Evolutionary conservation across 2,888 invertebrate species (phyloP).

Genomic region (Drosophila maculinotata): DNA sequence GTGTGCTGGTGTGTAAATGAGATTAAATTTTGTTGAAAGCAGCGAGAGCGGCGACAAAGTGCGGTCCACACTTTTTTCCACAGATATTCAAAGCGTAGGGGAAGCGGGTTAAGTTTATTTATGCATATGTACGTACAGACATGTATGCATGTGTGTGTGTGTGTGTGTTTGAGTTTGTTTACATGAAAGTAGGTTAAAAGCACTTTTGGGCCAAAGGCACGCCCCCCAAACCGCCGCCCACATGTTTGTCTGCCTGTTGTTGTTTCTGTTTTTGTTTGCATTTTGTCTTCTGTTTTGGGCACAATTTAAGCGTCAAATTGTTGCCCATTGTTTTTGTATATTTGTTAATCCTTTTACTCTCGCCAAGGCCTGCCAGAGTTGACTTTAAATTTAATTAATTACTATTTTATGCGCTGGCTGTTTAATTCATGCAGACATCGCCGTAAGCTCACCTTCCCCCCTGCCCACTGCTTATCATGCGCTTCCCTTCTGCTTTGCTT

Average conservation of each 20-base stretch:
- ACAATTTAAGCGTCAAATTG: constrained; percentile 74
- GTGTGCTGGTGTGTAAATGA: constrained; percentile 68
- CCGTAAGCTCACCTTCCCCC: too few species aligned
- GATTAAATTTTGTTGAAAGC: constrained; percentile 81
- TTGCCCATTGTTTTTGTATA: constrained; percentile 66
- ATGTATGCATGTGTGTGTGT: constrained; percentile 1
- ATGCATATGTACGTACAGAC: constrained; percentile 59
- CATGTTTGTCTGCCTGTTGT: constrained; percentile 23
- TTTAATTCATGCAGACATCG: constrained; percentile 46
- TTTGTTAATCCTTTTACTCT: constrained; percentile 65
- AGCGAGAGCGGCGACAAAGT: constrained; percentile 62
- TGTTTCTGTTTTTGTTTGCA: constrained; percentile 59
- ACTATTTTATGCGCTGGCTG: constrained; percentile 70
- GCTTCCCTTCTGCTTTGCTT: constrained; percentile 48
- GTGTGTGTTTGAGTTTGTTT: constrained; percentile 45
- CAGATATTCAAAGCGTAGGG: constrained; percentile 45
- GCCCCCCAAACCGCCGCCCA: constrained; percentile 21
- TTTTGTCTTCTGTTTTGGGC: constrained; percentile 72
- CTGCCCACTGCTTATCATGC: not conserved
- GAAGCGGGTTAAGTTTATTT: constrained; percentile 66
- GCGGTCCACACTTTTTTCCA: constrained; percentile 56
- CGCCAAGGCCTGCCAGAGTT: constrained; percentile 27
- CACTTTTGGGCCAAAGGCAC: constrained; percentile 70
- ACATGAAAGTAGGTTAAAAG: constrained; percentile 77
- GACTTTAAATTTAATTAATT: constrained; percentile 80